These are phyloP conservation scores for Chiloscyllium punctatum DNA, from an alignment of 2,797 vertebrate genomes.

Conservation along the genomic window DNA sequence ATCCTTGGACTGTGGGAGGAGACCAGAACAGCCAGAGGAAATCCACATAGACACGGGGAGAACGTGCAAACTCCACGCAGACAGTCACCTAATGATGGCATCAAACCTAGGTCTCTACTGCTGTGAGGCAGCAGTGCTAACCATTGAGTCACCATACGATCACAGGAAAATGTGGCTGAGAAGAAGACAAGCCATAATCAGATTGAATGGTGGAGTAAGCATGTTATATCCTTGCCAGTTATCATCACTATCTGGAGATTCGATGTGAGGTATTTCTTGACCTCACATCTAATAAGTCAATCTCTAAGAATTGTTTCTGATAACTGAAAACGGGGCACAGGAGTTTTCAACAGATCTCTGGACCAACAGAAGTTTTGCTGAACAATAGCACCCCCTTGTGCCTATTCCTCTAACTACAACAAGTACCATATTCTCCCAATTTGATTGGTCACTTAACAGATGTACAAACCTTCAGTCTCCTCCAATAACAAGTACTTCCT, in stretches of 20 bases:
- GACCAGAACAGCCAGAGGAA: too few species aligned
- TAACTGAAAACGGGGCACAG: too few species aligned
- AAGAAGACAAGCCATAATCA: neutral
- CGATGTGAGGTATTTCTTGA: neutral
- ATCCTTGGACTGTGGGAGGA: too few species aligned
- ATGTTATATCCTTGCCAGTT: neutral
- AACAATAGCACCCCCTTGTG: neutral
- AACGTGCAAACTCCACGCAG: too few species aligned
- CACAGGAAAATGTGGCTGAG: neutral
- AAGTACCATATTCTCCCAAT: neutral
- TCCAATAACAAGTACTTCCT: neutral
- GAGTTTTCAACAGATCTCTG: neutral
- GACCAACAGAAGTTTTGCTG: neutral
- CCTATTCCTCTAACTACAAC: neutral
- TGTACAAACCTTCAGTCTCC: neutral
- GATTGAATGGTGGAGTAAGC: neutral
- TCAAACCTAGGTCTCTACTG: too few species aligned
- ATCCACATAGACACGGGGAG: too few species aligned
- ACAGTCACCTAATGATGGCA: too few species aligned
- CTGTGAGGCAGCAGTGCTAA: too few species aligned
- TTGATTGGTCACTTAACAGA: neutral
- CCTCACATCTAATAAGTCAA: neutral
- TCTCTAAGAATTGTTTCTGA: neutral
- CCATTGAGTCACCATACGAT: neutral
- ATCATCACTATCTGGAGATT: neutral